Conservation (phyloP, 2,113 vertebrate genomes). For the Stegostoma tigrinum region DNA sequence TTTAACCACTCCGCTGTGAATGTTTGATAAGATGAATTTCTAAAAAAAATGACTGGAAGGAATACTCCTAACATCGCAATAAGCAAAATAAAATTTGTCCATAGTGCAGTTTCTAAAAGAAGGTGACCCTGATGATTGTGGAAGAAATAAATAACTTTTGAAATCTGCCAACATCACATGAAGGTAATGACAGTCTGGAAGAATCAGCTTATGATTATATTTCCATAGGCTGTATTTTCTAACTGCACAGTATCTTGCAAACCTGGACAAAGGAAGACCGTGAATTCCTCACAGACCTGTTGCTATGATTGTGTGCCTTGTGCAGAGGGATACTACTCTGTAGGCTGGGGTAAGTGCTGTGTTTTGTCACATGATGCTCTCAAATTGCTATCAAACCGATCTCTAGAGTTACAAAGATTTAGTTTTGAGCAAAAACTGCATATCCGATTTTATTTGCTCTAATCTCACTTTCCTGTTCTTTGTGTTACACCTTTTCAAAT, state of each 20-base stretch:
- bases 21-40: not conserved
- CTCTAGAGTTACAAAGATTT: not conserved
- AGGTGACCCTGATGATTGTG: not conserved
- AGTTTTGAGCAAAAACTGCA: not conserved
- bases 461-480: not conserved
- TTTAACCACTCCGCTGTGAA: not conserved
- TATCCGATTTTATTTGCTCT: not conserved
- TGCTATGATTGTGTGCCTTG: constrained; percentile 4
- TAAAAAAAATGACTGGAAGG: not conserved
- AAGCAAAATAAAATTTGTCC: not conserved
- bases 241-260: constrained; percentile 2
- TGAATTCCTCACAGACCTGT: not conserved
- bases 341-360: not conserved
- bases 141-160: not conserved
- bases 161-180: not conserved
- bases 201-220: not conserved
- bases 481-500: not conserved
- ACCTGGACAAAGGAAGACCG: constrained; percentile 22
- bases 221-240: not conserved
- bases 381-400: not conserved
- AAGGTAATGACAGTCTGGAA: not conserved
- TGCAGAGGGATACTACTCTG: constrained; percentile 20
- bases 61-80: not conserved
- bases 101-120: not conserved
- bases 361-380: too few relatives aligned